These are phyloP conservation scores for Callionymus lyra DNA, from an alignment of 2,113 vertebrate species.

Conservation along the genomic window DNA sequence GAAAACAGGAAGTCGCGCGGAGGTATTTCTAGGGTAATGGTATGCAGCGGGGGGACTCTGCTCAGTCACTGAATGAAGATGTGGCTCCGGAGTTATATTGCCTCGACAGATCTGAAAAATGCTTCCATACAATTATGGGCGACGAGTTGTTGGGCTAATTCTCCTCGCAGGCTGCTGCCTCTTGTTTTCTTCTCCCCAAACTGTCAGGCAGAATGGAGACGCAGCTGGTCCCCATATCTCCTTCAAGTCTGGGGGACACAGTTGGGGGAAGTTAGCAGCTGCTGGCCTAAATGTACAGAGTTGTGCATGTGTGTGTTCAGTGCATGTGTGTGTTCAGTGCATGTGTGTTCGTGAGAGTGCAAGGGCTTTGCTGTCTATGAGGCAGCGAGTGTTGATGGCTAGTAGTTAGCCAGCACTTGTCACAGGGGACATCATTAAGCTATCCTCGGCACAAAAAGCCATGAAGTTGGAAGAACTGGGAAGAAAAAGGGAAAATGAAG, in stretches of 20 bases:
- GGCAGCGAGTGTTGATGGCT: conserved; percentile 22
- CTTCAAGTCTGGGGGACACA: conserved; percentile 55
- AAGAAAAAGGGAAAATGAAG: conserved; percentile 33
- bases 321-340: background rate
- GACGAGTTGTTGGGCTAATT: background rate
- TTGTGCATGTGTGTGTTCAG: conserved; percentile 1
- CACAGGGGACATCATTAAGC: conserved; percentile 68
- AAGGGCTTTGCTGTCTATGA: conserved; percentile 6
- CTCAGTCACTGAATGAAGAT: conserved; percentile 8
- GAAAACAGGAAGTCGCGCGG: conserved; percentile 1
- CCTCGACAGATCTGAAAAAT: conserved; percentile 14
- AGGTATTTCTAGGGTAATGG: conserved; percentile 32
- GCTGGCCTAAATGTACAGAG: conserved; percentile 29
- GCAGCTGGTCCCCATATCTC: conserved; percentile 59
- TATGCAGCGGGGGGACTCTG: conserved; percentile 13
- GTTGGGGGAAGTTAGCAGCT: conserved; percentile 55
- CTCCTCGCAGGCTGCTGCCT: conserved; percentile 18
- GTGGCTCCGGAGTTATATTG: background rate
- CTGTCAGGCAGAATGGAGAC: conserved; percentile 59
- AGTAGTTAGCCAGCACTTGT: conserved; percentile 52
- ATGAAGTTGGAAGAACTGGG: conserved; percentile 32
- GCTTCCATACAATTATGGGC: conserved; percentile 8
- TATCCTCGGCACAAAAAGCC: conserved; percentile 19
- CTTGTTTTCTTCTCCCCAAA: conserved; percentile 37
- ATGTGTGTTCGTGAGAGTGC: conserved; percentile 1